Evolutionary conservation across 2,113 vertebrate species (phyloP).

Genomic region (Limnothrissa miodon): DNA sequence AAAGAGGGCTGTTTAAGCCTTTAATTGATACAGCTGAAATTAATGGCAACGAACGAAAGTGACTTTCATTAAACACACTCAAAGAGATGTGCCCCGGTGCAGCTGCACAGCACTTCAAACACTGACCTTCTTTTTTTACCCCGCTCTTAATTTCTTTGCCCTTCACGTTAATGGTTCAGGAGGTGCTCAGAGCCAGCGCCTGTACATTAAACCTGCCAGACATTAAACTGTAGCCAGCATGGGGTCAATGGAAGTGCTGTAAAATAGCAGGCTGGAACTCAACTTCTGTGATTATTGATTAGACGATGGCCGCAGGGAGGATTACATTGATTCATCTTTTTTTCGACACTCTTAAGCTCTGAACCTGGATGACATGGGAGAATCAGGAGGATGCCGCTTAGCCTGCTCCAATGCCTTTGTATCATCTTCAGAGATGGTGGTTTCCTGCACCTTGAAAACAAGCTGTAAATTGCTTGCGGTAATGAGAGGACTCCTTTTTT

Average conservation of each 20-base stretch:
- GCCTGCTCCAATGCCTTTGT: too few relatives aligned
- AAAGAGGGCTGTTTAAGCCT: conserved; percentile 6
- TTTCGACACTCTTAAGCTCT: neutral
- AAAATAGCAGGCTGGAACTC: conserved; percentile 7
- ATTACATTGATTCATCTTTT: conserved; percentile 13
- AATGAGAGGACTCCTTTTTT: neutral
- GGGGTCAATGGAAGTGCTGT: conserved; percentile 10
- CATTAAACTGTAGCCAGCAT: conserved; percentile 20
- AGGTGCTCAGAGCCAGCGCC: conserved; percentile 3
- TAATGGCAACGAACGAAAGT: conserved; percentile 20
- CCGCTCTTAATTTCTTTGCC: conserved; percentile 12
- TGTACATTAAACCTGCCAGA: conserved; percentile 20
- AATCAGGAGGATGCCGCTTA: neutral
- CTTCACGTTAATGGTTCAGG: conserved; percentile 13
- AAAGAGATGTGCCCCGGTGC: neutral
- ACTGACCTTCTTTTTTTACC: neutral
- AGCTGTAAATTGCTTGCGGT: neutral
- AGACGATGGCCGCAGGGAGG: neutral
- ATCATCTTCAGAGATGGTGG: neutral
- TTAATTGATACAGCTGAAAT: conserved; percentile 11
- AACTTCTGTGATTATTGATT: conserved; percentile 21
- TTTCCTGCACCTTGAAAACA: conserved; percentile 5
- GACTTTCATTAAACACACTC: conserved; percentile 11
- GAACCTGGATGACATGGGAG: neutral
- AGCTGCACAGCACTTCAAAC: conserved; percentile 13